Percentiles rank a stretch among this genome's conserved stretches.
Evolutionary conservation across 2,797 vertebrate species (phyloP).

Genomic region (Babyrousa celebensis): DNA sequence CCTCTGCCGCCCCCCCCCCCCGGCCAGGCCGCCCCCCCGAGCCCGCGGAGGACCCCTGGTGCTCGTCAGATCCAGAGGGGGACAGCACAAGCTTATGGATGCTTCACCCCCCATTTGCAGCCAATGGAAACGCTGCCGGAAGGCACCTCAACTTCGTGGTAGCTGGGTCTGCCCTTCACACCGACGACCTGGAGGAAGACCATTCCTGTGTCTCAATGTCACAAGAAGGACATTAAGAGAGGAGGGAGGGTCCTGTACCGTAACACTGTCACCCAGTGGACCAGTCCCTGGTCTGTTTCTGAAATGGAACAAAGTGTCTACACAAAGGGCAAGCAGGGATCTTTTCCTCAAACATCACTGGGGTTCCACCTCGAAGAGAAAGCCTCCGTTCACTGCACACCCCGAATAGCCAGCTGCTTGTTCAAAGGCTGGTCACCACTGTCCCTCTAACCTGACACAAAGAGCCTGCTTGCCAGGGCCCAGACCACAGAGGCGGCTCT

Average conservation of each 20-base stretch:
- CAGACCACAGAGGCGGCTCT: neutral
- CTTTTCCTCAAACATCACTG: neutral
- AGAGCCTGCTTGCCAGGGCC: neutral
- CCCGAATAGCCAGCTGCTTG: neutral
- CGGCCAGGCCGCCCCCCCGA: no score
- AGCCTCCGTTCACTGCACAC: fast-evolving
- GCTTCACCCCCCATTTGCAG: constrained; percentile 69
- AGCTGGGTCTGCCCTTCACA: neutral
- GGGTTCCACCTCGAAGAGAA: neutral
- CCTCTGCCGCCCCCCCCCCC: neutral
- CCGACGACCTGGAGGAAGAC: neutral
- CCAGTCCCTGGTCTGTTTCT: neutral
- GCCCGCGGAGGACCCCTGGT: neutral
- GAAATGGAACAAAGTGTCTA: neutral
- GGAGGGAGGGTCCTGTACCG: neutral
- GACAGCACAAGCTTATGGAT: constrained; percentile 60
- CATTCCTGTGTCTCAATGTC: neutral
- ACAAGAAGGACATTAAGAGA: neutral
- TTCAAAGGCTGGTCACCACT: neutral
- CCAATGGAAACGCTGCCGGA: constrained; percentile 71
- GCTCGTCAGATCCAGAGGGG: fast-evolving
- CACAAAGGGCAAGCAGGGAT: neutral
- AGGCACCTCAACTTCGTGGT: constrained; percentile 65
- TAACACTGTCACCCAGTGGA: fast-evolving
- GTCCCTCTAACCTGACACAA: neutral